Evolutionary conservation across 2,888 invertebrate species (phyloP).

Genomic region (Cosmia pyralina): DNA sequence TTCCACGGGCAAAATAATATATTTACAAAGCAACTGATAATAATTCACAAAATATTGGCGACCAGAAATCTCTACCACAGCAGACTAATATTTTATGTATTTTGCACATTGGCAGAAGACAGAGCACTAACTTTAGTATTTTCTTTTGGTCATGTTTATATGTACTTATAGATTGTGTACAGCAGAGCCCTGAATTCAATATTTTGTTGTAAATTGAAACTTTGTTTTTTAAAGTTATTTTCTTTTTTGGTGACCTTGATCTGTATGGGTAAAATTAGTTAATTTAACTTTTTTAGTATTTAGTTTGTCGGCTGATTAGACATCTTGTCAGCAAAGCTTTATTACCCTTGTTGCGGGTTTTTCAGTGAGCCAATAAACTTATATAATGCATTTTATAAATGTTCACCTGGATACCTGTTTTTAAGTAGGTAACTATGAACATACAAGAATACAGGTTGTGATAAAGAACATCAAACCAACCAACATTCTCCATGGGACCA

Average conservation of each 20-base stretch:
- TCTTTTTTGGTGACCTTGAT: neutral
- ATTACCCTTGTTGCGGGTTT: neutral
- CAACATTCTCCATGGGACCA: too few species aligned
- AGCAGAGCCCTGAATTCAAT: constrained; percentile 1
- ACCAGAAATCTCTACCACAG: neutral
- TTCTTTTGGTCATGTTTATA: neutral
- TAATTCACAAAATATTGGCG: constrained; percentile 11
- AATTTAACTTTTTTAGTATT: neutral
- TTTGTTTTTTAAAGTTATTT: neutral
- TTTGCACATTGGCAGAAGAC: constrained; percentile 6
- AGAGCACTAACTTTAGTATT: neutral
- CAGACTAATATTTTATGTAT: constrained; percentile 3
- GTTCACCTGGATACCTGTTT: neutral
- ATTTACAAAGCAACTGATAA: constrained; percentile 35
- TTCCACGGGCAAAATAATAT: neutral
- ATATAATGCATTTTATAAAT: neutral
- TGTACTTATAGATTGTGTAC: neutral
- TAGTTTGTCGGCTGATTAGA: neutral
- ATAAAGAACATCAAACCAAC: too few species aligned
- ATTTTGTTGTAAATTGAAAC: neutral
- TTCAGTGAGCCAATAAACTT: neutral
- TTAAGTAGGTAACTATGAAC: neutral
- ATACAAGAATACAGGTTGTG: constrained; percentile 9
- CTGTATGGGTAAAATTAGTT: neutral
- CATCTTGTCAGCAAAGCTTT: neutral